These are phyloP conservation scores for Pristis pectinata DNA, from an alignment of 2,797 vertebrate species.

Conservation along the genomic window DNA sequence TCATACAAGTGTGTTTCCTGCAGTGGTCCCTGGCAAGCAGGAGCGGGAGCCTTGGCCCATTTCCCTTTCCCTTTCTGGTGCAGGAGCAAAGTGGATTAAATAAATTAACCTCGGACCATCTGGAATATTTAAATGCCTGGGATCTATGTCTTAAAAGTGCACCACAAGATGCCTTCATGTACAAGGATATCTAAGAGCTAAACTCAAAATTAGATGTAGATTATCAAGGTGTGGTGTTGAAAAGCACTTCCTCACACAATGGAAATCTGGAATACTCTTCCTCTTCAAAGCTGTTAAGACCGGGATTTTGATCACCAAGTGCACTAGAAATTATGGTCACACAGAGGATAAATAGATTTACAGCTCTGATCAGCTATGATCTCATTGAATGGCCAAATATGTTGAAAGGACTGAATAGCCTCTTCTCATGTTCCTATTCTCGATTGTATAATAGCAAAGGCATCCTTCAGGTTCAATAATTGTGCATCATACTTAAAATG, in stretches of 20 bases:
- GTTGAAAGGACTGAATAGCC: too few relatives aligned
- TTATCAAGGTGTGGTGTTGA: not conserved
- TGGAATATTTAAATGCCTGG: not conserved
- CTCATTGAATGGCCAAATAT: too few relatives aligned
- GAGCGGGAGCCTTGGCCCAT: not conserved
- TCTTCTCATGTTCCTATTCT: too few relatives aligned
- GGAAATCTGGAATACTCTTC: not conserved
- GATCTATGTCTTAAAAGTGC: not conserved
- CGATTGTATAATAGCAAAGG: too few relatives aligned
- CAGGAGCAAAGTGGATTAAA: not conserved
- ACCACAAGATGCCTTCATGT: not conserved
- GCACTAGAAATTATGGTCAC: too few relatives aligned
- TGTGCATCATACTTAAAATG: too few relatives aligned
- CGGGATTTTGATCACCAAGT: not conserved
- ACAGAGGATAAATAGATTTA: too few relatives aligned
- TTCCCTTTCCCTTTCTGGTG: not conserved
- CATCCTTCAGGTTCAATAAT: too few relatives aligned
- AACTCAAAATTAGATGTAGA: not conserved
- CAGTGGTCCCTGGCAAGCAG: not conserved
- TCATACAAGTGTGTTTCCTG: not conserved
- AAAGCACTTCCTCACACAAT: not conserved
- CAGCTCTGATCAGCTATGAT: too few relatives aligned
- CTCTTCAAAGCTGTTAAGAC: not conserved
- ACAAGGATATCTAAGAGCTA: not conserved
- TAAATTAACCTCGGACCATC: not conserved